These are phyloP conservation scores for Thumatha senex DNA, from an alignment of 2,888 invertebrate genomes.

Conservation along the genomic window DNA sequence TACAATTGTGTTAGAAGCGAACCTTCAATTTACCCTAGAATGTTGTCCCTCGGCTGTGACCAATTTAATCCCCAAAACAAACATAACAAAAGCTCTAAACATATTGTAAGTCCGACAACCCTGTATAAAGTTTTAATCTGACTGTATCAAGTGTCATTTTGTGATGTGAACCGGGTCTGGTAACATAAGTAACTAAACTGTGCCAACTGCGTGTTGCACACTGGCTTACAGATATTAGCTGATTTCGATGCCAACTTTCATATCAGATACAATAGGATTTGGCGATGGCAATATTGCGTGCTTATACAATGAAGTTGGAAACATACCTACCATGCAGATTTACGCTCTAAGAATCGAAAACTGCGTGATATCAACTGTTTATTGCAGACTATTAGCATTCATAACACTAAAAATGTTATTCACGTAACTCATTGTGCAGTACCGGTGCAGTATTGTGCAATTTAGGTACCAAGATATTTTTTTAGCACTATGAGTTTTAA, in stretches of 20 bases:
- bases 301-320: neutral
- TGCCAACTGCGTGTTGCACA: neutral
- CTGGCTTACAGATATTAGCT: neutral
- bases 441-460: no score
- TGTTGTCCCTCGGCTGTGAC: constrained; percentile 6
- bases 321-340: neutral
- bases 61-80: constrained; percentile 19
- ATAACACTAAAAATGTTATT: no score
- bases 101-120: constrained; percentile 7
- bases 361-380: no score
- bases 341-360: neutral
- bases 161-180: neutral
- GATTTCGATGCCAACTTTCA: neutral
- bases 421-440: no score
- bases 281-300: neutral
- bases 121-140: constrained; percentile 19
- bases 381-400: no score
- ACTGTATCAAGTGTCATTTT: constrained; percentile 21
- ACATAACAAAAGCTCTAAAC: constrained; percentile 9
- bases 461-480: no score
- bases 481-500: no score
- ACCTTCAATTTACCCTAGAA: constrained; percentile 24
- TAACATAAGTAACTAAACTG: neutral
- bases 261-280: neutral
- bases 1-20: constrained; percentile 19